Evolutionary conservation across 1,140 invertebrate species (phyloP), one percentile per base, ranked within the genome.

Genomic region (Orchestia grillus): DNA sequence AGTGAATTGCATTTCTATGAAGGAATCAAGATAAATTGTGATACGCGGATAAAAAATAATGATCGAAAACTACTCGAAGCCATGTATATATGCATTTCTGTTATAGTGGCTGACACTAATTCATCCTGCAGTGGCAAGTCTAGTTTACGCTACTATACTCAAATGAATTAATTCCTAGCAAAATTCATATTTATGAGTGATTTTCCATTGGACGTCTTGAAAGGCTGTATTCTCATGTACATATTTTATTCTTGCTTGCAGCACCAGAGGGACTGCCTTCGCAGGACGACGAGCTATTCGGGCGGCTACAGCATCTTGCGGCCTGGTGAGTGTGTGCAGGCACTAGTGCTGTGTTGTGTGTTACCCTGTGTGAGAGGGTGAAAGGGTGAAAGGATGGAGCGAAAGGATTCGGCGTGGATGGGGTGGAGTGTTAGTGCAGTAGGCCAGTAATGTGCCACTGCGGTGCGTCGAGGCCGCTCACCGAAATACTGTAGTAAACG

Each of bases 231-330:
- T 77, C 28, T 77, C 1, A 77, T 23, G 62, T 77, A 53, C n/a
- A n/a, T 77, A 77, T 77, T 36, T 15, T 77, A 15, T 23, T 77
- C 28, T 77, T 23, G 36, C 28, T 19, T 77, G 3, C 41, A 90
- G 88, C 88, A 11, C 15, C 88, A 44, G 15, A 43, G 28, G 0
- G 92, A 94, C 3, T 44, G 92, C 43, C 44, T 94, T 4, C 43
- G 44, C 4, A 44, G 44, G 41, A 44, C 92, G 40, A 47, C 92
- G 36, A 94, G 92, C 92, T 94, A 94, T 44, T 94, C 92, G 0
- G 92, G 92, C 28, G 92, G 47, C 92, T 94, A 94, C 92, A 94
- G 92, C 44, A 94, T 44, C 19, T 15, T 94, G 23, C 0, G 92
- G 44, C 40, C 92, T 8, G 92, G 92, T 94, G 44, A 36, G 88